A percentile compares a stretch with the other conserved stretches of the same genome.
Evolutionary conservation across 1,140 invertebrate genomes (phyloP).

Genomic region (Drosophila orosa): DNA sequence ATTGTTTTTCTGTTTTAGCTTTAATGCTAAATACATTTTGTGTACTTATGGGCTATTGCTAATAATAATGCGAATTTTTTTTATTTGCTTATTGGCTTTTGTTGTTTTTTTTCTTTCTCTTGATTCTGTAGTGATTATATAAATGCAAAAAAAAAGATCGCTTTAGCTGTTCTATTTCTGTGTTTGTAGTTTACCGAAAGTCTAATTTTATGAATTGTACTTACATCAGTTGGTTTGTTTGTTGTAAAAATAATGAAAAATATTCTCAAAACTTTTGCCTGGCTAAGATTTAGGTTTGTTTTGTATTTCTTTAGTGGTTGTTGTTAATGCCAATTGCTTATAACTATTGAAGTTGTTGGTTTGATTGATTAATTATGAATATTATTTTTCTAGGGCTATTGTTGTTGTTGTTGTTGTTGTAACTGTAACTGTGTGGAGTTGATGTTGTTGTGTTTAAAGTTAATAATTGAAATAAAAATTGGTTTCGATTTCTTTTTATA

Average conservation of each 20-base stretch:
- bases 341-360: constrained; percentile 63
- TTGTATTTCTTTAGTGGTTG: constrained; percentile 13
- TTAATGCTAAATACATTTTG: constrained; percentile 67
- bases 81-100: constrained; percentile 75
- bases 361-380: constrained; percentile 71
- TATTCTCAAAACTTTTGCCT: constrained; percentile 51
- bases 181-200: constrained; percentile 40
- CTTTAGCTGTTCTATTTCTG: constrained; percentile 42
- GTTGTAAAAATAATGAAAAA: constrained; percentile 62
- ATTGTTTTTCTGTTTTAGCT: constrained; percentile 44
- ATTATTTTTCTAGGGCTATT: constrained; percentile 76
- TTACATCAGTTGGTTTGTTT: constrained; percentile 72
- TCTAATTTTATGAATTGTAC: constrained; percentile 66
- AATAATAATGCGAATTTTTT: constrained; percentile 71
- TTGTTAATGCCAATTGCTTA: constrained; percentile 71
- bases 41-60: constrained; percentile 80
- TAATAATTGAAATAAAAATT: constrained; percentile 82
- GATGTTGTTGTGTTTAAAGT: constrained; percentile 49
- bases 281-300: constrained; percentile 32
- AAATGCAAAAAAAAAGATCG: constrained; percentile 60
- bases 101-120: constrained; percentile 9
- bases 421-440: constrained; percentile 59
- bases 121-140: constrained; percentile 39
- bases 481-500: constrained; percentile 31
- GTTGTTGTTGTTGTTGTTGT: constrained; percentile 67